Base-by-base conservation (phyloP, 2,113 vertebrate genomes). In the Centropristis striata region DNA sequence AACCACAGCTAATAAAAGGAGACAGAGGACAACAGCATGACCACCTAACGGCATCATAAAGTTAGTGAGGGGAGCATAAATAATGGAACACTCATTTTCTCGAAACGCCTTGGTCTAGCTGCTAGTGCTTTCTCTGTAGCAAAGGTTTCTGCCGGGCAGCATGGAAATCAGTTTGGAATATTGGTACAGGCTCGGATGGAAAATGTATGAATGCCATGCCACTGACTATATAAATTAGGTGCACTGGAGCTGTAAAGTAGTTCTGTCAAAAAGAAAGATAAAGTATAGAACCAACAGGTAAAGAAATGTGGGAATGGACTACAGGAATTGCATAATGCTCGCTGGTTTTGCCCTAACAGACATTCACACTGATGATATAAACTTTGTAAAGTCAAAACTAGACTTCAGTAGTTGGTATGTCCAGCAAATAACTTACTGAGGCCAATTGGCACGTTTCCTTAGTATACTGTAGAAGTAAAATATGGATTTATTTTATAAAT, bases 41-140 rank as follows among this genome's bases (percentile, higher is more conserved):
- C 84, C 79, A 83, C 70, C 89, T 88, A 83, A 86, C 87, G 13
- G 81, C 90, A 86, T 91, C 85, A 93, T 92, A 93, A 92, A 93
- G 86, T 89, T 78, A 87, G 84, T 79, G 84, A 85, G 42, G 58
- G 70, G 80, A 83, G 65, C 86, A 93, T 93, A 90, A 93, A 94
- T 93, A 93, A 94, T 91, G 89, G 63, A 90, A 84, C 64, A 76
- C 71, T 89, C 85, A 88, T 89, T 90, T 91, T 89, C 76, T 90
- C 50, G 10, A 81, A 84, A 75, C 10, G 46, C 59, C 72, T 50
- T 76, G 44, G 75, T 88, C 54, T 39, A 59, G 77, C 75, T 80
- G 71, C 75, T 66, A 2, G 57, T 60, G 70, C 70, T 72, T 60
- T 83, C 41, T 74, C 49, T 68, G 27, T 66, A 14, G 66, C 71